These are phyloP conservation scores for Labeo catla DNA, from an alignment of 2,113 vertebrate genomes.

Conservation along the genomic window DNA sequence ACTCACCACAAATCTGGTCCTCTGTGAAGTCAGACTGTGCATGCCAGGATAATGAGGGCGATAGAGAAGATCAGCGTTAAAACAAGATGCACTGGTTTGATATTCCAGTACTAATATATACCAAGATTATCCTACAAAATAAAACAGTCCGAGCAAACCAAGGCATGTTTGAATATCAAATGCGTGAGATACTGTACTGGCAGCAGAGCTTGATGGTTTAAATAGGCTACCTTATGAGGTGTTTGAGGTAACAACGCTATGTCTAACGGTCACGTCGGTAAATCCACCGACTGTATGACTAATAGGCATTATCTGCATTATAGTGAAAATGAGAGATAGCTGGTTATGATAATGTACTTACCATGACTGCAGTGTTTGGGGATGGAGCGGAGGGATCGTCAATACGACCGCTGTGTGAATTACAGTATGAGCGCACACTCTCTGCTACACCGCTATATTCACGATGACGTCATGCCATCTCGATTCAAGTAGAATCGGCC, in stretches of 20 bases:
- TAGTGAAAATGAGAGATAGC: neutral
- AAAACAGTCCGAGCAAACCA: neutral
- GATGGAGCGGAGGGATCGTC: neutral
- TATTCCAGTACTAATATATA: neutral
- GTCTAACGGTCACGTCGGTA: neutral
- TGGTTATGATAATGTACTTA: neutral
- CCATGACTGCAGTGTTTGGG: conserved; percentile 44
- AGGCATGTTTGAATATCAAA: neutral
- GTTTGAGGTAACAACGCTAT: neutral
- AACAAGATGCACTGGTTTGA: neutral
- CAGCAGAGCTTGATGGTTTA: neutral
- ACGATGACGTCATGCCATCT: conserved; percentile 40
- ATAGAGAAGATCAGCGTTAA: neutral
- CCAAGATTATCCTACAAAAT: neutral
- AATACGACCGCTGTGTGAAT: neutral
- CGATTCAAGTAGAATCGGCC: conserved; percentile 28
- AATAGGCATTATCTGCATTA: neutral
- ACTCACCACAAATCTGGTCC: conserved; percentile 90
- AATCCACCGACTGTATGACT: neutral
- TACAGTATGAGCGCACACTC: conserved; percentile 24
- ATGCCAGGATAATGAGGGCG: neutral
- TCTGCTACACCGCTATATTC: conserved; percentile 17
- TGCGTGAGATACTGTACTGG: neutral
- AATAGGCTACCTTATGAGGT: neutral
- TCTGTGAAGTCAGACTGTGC: conserved; percentile 92